Base-by-base conservation (phyloP, 2,797 vertebrate species). In the Diplodus puntazzo region DNA sequence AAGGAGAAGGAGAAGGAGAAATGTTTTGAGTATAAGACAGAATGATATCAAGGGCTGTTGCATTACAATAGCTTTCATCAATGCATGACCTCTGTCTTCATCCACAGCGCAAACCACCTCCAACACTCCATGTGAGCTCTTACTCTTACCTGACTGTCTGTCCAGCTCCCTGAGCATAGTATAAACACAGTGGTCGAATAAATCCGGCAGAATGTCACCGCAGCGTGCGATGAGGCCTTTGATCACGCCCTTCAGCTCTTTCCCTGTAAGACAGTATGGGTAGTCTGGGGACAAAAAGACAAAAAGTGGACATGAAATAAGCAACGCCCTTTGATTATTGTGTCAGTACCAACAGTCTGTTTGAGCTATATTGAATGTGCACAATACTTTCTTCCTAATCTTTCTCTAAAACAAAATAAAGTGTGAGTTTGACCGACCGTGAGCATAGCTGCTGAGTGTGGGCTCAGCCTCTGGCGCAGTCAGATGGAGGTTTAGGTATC, bases 151-250 rank as follows among this genome's bases (percentile, higher is more conserved):
- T 73, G 96, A 79, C 12, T 93, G 92, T 83, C 95, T 97, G 88
- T 99, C 97, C 93, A 98, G 91, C 84, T 99, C 97, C 85, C 97
- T 95, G 77, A 99, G 94, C 98, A 99, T 99, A 2, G 95, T 96
- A 70, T 95, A 96, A 65, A 99, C 83, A 70, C 98, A 99, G 92
- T 99, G 96, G 88, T 99, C 97, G 0, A 99, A 97, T 90, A 99
- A 97, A 75, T 97, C 96, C 61, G 97, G 96, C 92, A 98, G 92
- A 25, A 89, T 74, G 0, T 93, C 83, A 0, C 92, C 86, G 0
- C 96, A 95, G 66, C 90, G 96, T 0, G 78, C 92, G 13, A 99
- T 91, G 30, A 99, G 92, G 8, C 94, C 91, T 57, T 95, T 96
- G 78, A 99, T 97, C 59, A 96, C 79, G 1, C 46, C 83, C 68